These are phyloP conservation scores for Liparis tanakae DNA, from an alignment of 2,797 vertebrate genomes.

Conservation along the genomic window DNA sequence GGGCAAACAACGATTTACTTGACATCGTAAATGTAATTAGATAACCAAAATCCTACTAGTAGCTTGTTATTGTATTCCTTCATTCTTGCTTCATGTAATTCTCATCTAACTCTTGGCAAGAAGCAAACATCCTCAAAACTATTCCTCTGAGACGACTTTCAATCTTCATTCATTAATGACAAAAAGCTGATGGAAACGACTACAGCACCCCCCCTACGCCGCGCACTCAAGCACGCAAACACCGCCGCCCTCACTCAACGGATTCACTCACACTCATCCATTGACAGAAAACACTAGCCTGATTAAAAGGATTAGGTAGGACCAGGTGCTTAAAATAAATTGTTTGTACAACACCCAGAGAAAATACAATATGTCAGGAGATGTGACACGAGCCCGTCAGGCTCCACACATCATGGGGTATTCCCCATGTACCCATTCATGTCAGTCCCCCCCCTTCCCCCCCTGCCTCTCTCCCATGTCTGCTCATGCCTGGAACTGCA, in stretches of 20 bases:
- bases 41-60: not conserved
- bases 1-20: not conserved
- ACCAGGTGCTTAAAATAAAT: constrained; percentile 73
- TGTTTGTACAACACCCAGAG: constrained; percentile 63
- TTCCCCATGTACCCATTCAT: constrained; percentile 65
- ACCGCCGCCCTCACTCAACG: constrained; percentile 18
- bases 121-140: not conserved
- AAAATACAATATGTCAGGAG: constrained; percentile 63
- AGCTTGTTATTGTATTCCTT: not conserved
- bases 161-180: constrained; percentile 16
- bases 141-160: constrained; percentile 16
- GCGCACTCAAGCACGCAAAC: constrained; percentile 41
- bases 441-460: constrained; percentile 33
- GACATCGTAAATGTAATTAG: not conserved
- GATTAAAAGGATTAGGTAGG: constrained; percentile 75
- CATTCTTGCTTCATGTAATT: not conserved
- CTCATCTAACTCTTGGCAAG: not conserved
- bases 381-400: constrained; percentile 53
- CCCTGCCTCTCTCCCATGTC: constrained; percentile 9
- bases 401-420: constrained; percentile 52
- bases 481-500: constrained; percentile 4
- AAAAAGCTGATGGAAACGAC: constrained; percentile 37
- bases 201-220: constrained; percentile 32
- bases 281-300: constrained; percentile 65
- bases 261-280: constrained; percentile 52